Evolutionary conservation across 2,797 vertebrate genomes (phyloP).

Genomic region (Pangasius mekongensis): DNA sequence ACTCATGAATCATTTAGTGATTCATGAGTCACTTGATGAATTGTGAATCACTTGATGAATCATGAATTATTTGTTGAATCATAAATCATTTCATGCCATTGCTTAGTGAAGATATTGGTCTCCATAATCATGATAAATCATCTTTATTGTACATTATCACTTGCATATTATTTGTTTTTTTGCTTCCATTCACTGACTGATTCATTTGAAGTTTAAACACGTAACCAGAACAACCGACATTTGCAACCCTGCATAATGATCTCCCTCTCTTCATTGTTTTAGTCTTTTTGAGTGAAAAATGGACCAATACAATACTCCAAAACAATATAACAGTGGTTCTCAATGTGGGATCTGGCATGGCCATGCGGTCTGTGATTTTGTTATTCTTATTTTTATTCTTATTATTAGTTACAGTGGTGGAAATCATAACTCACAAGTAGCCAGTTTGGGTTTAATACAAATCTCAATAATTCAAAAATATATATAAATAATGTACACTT

Average conservation of each 20-base stretch:
- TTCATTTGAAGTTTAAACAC: neutral
- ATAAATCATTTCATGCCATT: constrained; percentile 2
- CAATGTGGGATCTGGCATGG: neutral
- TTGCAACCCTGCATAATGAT: constrained; percentile 5
- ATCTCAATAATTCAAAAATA: neutral
- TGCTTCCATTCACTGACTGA: neutral
- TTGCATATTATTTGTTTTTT: neutral
- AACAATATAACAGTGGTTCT: neutral
- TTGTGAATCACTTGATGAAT: neutral
- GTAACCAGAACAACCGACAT: neutral
- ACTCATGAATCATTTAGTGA: neutral
- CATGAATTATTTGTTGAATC: neutral
- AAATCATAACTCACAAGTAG: neutral
- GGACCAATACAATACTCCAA: neutral
- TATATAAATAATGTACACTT: neutral
- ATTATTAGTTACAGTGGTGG: neutral
- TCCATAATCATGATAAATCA: neutral
- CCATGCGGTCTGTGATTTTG: neutral
- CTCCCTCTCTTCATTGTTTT: neutral
- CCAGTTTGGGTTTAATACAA: neutral
- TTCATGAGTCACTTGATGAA: neutral
- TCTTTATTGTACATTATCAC: neutral
- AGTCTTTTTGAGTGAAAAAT: neutral
- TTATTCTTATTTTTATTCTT: neutral
- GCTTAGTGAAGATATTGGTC: neutral